Conservation (phyloP, 2,797 vertebrate genomes). For the Threskiornis aethiopicus region DNA sequence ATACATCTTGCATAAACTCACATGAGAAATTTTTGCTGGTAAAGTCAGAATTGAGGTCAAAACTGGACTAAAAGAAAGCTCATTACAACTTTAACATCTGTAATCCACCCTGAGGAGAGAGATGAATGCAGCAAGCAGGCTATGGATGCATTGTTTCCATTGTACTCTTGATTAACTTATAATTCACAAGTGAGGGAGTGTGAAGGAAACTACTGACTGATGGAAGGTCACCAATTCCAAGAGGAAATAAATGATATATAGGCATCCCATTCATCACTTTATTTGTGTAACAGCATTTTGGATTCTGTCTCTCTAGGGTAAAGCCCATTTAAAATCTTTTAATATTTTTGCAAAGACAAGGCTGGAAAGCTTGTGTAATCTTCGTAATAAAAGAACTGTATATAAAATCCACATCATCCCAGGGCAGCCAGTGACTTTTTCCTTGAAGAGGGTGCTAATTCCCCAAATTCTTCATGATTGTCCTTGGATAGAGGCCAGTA, state of each 20-base stretch:
- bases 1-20: background rate
- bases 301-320: constrained; percentile 16
- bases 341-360: constrained; percentile 40
- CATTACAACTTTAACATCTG: constrained; percentile 59
- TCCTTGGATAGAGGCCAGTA: background rate
- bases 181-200: constrained; percentile 64
- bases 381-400: background rate
- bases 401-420: background rate
- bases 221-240: constrained; percentile 64
- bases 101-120: constrained; percentile 62
- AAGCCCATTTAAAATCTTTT: constrained; percentile 39
- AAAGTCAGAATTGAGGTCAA: constrained; percentile 64
- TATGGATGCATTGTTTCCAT: constrained; percentile 53
- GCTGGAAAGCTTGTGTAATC: constrained; percentile 1
- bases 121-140: background rate
- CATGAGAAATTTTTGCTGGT: constrained; percentile 29
- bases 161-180: constrained; percentile 64
- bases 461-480: background rate
- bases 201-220: constrained; percentile 62
- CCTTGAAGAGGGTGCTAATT: constrained; percentile 13
- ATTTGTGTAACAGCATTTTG: constrained; percentile 43
- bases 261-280: constrained; percentile 43
- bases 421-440: background rate
- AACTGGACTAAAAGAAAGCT: constrained; percentile 64
- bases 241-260: constrained; percentile 64